Conservation (phyloP, 2,888 invertebrate species). For the Napeogenes sylphis region DNA sequence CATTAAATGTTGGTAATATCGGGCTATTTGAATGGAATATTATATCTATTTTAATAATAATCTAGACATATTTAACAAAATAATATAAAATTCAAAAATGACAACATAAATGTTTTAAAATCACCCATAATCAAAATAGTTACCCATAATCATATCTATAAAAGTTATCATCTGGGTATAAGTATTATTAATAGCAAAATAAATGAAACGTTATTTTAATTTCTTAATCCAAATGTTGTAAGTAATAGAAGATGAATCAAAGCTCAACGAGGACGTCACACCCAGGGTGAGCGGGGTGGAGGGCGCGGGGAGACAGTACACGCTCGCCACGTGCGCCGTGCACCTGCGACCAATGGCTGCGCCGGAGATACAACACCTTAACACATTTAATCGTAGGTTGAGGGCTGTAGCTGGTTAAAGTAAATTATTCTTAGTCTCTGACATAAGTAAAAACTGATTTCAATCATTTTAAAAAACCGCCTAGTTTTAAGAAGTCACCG, state of each 20-base stretch:
- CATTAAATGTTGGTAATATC: no score
- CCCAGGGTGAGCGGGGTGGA: constrained; percentile 18
- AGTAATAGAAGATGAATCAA: background rate
- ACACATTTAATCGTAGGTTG: constrained; percentile 45
- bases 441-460: background rate
- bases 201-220: no score
- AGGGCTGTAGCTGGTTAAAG: background rate
- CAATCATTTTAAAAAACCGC: background rate
- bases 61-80: no score
- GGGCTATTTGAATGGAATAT: no score
- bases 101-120: no score
- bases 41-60: no score
- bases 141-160: no score
- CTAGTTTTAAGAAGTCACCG: background rate
- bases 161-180: no score
- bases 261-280: background rate
- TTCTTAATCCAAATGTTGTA: no score
- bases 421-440: background rate
- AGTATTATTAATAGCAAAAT: no score
- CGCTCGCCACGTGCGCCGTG: constrained; percentile 33
- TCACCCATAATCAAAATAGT: no score
- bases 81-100: no score
- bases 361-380: constrained; percentile 51
- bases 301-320: constrained; percentile 18
- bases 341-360: constrained; percentile 42